Base-by-base conservation (phyloP, 2,888 invertebrate species). In the Taphrorychus bicolor region DNA sequence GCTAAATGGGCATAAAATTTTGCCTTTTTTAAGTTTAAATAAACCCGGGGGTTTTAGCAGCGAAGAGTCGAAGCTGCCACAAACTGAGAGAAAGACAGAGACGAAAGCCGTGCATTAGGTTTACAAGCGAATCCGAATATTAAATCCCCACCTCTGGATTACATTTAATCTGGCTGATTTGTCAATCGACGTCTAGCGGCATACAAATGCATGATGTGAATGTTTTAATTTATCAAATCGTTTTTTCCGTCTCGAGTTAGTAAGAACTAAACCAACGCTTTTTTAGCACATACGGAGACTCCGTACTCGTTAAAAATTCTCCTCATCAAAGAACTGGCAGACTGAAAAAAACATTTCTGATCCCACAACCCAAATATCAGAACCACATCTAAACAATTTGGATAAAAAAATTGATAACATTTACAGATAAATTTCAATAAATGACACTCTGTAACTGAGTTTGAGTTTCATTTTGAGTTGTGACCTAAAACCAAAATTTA, bases 141-240 rank as follows among this genome's bases (percentile, higher is more conserved):
- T 59, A 59, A 66, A 64, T 54, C 54, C 66, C 41, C 48, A n/a
- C 54, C 49, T 60, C 49, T 17, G 32, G 52, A 66, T 56, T 66
- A 65, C 59, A 65, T 65, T 65, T 59, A 65, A 65, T 65, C 23
- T 41, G 49, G 21, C 32, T 3, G 32, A 11, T 32, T 32, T 32
- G 32, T 32, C 32, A 32, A 32, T 11, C 7, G 11, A 32, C 9
- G 9, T 32, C 32, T 11, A n/a, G n/a, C 32, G 3, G 32, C 32
- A 32, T 32, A 11, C 32, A 11, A 32, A 32, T 32, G 32, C 32
- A 32, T 18, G 45, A 32, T 45, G 45, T 18, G 45, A 11, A 45
- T 32, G 32, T 32, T 32, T 32, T 32, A 32, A 32, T 32, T 32
- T 11, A 32, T 32, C 11, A 32, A 32, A 32, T 9, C 11, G 32